Conservation (phyloP, 2,888 invertebrate species). For the Boloria selene region DNA sequence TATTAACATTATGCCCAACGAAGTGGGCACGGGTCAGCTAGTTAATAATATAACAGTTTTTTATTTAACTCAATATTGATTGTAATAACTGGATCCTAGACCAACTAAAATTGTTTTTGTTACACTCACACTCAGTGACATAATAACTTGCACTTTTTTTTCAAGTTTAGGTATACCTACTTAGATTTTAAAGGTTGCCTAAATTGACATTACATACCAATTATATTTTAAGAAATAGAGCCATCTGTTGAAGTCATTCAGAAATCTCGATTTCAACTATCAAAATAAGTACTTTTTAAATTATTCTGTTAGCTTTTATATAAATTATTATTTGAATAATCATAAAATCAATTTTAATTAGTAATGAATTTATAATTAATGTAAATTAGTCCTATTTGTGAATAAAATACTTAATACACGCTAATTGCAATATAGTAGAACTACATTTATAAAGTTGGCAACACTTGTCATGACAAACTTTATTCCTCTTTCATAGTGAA, state of each 20-base stretch:
- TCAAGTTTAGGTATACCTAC: constrained; percentile 14
- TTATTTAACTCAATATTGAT: too few relatives aligned
- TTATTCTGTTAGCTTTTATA: not conserved
- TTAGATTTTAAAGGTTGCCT: constrained; percentile 26
- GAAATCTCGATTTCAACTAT: constrained; percentile 9
- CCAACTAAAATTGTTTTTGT: too few relatives aligned
- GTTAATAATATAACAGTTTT: too few relatives aligned
- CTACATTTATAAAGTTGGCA: constrained; percentile 53
- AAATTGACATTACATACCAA: constrained; percentile 3
- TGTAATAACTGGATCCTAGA: too few relatives aligned
- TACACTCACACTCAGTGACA: too few relatives aligned
- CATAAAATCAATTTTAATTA: not conserved
- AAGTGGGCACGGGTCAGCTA: too few relatives aligned
- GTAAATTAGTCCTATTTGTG: not conserved
- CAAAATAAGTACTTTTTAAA: constrained; percentile 9
- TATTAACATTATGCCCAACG: too few relatives aligned
- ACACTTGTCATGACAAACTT: constrained; percentile 65
- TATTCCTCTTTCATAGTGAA: constrained; percentile 63
- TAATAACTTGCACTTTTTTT: constrained; percentile 24
- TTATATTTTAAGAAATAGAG: constrained; percentile 12
- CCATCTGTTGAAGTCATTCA: constrained; percentile 26
- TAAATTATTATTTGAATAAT: not conserved
- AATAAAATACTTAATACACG: not conserved
- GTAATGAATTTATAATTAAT: not conserved
- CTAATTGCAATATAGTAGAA: constrained; percentile 24